These are phyloP conservation scores for Itoplectis maculator DNA, from an alignment of 2,888 invertebrate species.

Conservation along the genomic window DNA sequence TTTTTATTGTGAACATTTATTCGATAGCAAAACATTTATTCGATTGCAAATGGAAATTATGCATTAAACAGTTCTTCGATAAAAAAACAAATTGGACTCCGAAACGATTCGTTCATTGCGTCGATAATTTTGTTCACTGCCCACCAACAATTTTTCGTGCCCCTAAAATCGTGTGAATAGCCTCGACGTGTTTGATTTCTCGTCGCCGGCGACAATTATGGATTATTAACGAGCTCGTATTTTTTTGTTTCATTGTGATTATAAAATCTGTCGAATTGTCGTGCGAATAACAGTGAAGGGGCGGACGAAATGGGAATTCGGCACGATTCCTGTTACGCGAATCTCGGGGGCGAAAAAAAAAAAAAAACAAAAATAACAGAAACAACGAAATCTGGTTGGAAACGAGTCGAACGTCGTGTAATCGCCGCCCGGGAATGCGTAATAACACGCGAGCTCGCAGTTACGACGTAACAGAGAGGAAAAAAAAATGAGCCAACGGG, in stretches of 20 bases:
- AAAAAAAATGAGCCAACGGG: constrained; percentile 16
- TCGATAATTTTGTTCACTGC: background rate
- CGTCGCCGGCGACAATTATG: background rate
- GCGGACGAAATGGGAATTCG: no score
- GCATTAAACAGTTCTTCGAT: no score
- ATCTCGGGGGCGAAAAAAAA: background rate
- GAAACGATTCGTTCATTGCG: background rate
- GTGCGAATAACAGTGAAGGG: no score
- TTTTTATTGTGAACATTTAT: no score
- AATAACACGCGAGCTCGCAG: constrained; percentile 10
- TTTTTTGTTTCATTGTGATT: no score
- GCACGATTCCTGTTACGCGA: background rate
- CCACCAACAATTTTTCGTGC: no score
- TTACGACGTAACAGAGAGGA: constrained; percentile 10
- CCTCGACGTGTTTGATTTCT: background rate
- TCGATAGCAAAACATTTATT: no score
- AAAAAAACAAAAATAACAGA: background rate
- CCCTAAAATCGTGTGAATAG: no score
- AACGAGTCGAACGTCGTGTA: constrained; percentile 12
- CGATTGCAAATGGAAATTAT: no score
- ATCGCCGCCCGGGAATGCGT: background rate
- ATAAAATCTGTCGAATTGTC: no score
- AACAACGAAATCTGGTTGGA: constrained; percentile 1
- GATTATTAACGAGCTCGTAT: no score
- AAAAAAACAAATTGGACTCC: background rate